Percentiles rank a stretch among this genome's conserved stretches.
Evolutionary conservation across 2,888 invertebrate species (phyloP).

Genomic region (Folsomia candida): DNA sequence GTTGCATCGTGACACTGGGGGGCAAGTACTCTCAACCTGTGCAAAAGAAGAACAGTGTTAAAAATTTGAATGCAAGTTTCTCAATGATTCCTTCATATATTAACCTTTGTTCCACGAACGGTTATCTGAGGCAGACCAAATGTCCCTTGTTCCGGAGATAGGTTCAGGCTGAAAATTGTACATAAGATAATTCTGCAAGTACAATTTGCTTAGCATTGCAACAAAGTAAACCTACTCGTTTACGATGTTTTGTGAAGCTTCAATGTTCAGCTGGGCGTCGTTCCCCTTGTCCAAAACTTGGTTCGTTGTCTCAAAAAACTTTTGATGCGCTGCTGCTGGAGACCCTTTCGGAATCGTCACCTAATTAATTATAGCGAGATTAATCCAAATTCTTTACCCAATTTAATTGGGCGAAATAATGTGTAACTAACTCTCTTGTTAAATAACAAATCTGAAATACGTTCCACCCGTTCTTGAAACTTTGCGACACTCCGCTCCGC

Average conservation of each 20-base stretch:
- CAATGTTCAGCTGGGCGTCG: conserved; percentile 54
- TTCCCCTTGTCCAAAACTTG: conserved; percentile 53
- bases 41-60: too few relatives aligned
- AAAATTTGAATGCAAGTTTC: too few relatives aligned
- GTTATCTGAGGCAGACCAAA: conserved; percentile 49
- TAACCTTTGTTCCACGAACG: conserved; percentile 42
- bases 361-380: conserved; percentile 17
- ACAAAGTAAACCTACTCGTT: conserved; percentile 54
- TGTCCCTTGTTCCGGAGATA: conserved; percentile 47
- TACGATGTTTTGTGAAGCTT: conserved; percentile 54
- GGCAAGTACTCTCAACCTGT: conserved; percentile 47
- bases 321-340: conserved; percentile 54
- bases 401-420: neutral
- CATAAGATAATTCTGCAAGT: neutral
- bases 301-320: conserved; percentile 54
- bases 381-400: neutral
- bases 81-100: too few relatives aligned
- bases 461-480: conserved; percentile 49
- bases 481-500: conserved; percentile 52
- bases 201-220: neutral
- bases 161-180: conserved; percentile 44
- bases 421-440: conserved; percentile 39
- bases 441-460: conserved; percentile 45
- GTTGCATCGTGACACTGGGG: conserved; percentile 42
- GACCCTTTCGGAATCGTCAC: conserved; percentile 53